These are phyloP conservation scores for Erebia epiphron DNA, from an alignment of 2,888 invertebrate species.

Conservation along the genomic window DNA sequence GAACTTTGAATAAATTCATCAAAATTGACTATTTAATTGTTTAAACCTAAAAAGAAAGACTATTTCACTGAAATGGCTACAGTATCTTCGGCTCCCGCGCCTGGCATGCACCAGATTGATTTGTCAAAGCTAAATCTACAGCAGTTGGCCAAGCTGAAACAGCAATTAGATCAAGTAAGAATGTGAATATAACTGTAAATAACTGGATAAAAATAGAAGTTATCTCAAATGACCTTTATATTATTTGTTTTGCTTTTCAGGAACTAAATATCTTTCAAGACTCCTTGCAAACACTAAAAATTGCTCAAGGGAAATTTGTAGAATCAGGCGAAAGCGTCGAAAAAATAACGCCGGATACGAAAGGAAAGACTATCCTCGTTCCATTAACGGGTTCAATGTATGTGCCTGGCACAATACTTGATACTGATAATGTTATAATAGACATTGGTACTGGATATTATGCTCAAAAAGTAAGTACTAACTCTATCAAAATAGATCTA, in stretches of 20 bases:
- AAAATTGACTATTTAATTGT: conserved; percentile 16
- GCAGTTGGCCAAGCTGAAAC: conserved; percentile 92
- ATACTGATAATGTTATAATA: conserved; percentile 93
- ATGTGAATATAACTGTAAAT: neutral
- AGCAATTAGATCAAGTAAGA: conserved; percentile 92
- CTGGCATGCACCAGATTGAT: conserved; percentile 90
- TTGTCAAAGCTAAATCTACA: conserved; percentile 90
- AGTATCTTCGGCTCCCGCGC: conserved; percentile 84
- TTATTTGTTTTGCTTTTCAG: conserved; percentile 64
- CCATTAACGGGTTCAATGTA: conserved; percentile 99
- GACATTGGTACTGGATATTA: conserved; percentile 99
- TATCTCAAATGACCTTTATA: neutral
- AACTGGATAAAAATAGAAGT: neutral
- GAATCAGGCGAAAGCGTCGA: conserved; percentile 93
- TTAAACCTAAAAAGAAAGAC: conserved; percentile 1
- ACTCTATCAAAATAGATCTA: conserved; percentile 21
- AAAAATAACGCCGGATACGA: conserved; percentile 88
- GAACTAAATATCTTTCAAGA: conserved; percentile 95
- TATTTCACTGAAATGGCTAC: conserved; percentile 75
- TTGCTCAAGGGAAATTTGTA: conserved; percentile 94
- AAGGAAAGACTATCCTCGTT: conserved; percentile 94
- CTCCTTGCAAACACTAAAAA: conserved; percentile 93
- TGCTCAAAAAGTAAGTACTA: conserved; percentile 90
- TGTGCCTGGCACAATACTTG: conserved; percentile 94
- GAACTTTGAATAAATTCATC: conserved; percentile 26